These are phyloP conservation scores for Cyprinodon variegatus DNA, from an alignment of 2,113 vertebrate genomes.

Conservation along the genomic window DNA sequence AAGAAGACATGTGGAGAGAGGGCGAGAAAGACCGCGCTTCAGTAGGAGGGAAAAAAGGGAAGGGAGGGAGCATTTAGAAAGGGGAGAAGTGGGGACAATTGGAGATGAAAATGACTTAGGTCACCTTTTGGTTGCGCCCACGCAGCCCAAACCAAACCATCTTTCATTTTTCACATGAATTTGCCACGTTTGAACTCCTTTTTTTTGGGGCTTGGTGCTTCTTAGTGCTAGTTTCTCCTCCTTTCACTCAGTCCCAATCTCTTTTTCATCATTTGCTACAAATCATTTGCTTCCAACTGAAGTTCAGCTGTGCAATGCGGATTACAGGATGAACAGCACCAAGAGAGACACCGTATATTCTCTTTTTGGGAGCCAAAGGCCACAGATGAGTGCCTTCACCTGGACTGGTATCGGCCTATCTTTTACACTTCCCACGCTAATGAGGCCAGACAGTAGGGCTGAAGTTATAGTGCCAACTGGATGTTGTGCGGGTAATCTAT, in stretches of 20 bases:
- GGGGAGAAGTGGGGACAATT: constrained; percentile 51
- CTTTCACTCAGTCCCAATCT: constrained; percentile 31
- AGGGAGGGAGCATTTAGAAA: constrained; percentile 55
- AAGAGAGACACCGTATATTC: constrained; percentile 54
- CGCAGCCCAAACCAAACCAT: constrained; percentile 42
- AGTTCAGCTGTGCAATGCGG: constrained; percentile 70
- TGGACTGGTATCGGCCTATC: constrained; percentile 69
- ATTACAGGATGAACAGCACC: constrained; percentile 72
- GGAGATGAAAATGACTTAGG: constrained; percentile 66
- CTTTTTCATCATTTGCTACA: constrained; percentile 49
- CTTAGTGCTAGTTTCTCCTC: constrained; percentile 31
- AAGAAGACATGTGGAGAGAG: constrained; percentile 68
- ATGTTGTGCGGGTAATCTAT: constrained; percentile 74
- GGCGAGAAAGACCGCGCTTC: constrained; percentile 46
- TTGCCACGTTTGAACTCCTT: constrained; percentile 21
- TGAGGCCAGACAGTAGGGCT: constrained; percentile 71
- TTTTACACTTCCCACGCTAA: constrained; percentile 67
- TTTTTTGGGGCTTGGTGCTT: constrained; percentile 2
- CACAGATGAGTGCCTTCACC: constrained; percentile 59
- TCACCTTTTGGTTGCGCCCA: constrained; percentile 70
- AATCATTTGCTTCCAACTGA: constrained; percentile 63
- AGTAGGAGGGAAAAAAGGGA: constrained; percentile 43
- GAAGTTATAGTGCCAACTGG: constrained; percentile 63
- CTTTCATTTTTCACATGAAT: constrained; percentile 48
- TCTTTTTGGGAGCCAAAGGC: constrained; percentile 68